Conservation (phyloP, 2,797 vertebrate genomes). For the Xiphophorus birchmanni region DNA sequence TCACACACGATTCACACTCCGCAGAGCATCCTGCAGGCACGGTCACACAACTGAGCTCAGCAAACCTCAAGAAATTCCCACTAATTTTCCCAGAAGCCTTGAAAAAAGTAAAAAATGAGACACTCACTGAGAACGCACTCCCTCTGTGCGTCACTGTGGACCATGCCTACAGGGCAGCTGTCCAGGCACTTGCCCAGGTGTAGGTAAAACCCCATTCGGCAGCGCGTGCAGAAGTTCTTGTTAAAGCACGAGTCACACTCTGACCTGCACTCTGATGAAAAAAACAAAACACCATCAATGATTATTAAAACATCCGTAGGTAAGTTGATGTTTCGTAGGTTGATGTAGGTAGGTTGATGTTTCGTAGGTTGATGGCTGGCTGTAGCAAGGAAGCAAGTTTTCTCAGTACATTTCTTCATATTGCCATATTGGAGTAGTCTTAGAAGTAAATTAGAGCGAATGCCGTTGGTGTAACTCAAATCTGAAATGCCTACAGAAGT, state of each 20-base stretch:
- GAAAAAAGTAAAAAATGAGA: constrained; percentile 7
- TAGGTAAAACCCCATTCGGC: constrained; percentile 95
- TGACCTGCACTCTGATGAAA: constrained; percentile 90
- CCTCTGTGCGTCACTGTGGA: constrained; percentile 90
- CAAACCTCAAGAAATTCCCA: not conserved
- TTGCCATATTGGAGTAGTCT: not conserved
- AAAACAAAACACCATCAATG: constrained; percentile 55
- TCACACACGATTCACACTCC: constrained; percentile 94
- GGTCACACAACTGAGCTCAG: constrained; percentile 13
- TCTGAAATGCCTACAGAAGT: not conserved
- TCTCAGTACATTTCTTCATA: not conserved
- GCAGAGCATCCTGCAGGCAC: constrained; percentile 89
- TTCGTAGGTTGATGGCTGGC: not conserved
- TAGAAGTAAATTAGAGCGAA: constrained; percentile 22
- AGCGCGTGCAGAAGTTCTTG: constrained; percentile 99
- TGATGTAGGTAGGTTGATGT: not conserved
- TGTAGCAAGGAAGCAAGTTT: no score
- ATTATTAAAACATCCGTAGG: constrained; percentile 9
- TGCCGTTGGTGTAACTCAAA: not conserved
- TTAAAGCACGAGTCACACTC: constrained; percentile 99
- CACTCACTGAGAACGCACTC: constrained; percentile 88
- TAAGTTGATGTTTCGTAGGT: not conserved
- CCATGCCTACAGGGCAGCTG: constrained; percentile 92
- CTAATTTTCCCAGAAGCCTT: not conserved
- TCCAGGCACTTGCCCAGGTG: constrained; percentile 96